phyloP scores from a whole-genome alignment of 2,113 vertebrate species.

The Promerops cafer region DNA sequence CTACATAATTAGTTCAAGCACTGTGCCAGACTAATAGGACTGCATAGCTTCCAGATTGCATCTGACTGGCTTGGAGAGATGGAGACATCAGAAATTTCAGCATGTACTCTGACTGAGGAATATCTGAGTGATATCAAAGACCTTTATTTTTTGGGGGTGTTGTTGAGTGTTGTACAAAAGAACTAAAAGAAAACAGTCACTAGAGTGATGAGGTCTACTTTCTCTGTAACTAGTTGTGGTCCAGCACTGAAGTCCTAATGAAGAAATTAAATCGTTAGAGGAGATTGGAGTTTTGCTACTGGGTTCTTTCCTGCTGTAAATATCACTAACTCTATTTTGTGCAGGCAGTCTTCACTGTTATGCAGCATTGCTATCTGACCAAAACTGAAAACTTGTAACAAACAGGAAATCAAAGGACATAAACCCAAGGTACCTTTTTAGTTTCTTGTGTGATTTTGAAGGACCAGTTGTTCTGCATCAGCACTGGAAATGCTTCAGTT shows the following conservation, averaged over 20 bases:
- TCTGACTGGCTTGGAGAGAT: background rate
- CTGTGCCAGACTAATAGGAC: background rate
- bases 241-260: background rate
- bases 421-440: background rate
- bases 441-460: background rate
- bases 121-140: background rate
- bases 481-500: background rate
- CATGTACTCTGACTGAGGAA: background rate
- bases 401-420: background rate
- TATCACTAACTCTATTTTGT: background rate
- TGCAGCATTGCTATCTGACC: background rate
- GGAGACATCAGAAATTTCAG: background rate
- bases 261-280: background rate
- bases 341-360: background rate
- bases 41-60: background rate
- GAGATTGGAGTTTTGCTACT: background rate
- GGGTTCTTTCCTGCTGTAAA: background rate
- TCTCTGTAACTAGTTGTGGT: background rate
- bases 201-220: background rate
- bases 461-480: background rate
- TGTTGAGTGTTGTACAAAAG: background rate
- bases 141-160: too few species aligned
- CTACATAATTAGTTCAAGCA: background rate
- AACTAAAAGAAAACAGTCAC: background rate
- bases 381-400: background rate